phyloP scores from a whole-genome alignment of 2,797 vertebrate genomes.

The Loriculus beryllinus region DNA sequence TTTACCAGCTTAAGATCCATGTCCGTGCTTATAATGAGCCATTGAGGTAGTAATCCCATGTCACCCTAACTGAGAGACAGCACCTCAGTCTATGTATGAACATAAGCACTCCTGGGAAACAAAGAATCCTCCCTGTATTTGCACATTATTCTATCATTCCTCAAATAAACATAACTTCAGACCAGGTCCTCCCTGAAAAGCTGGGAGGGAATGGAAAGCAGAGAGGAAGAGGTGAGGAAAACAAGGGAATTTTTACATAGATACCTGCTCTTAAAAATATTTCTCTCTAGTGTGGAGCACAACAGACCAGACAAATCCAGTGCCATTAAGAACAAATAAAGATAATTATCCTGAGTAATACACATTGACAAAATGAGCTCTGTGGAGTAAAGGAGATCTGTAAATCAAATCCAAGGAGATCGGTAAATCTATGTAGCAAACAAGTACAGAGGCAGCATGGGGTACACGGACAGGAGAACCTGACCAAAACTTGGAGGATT shows the following conservation, averaged over 20 bases:
- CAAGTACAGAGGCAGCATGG: background rate
- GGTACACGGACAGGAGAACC: rapidly evolving
- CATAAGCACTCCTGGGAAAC: background rate
- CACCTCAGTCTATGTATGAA: background rate
- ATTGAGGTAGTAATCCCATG: background rate
- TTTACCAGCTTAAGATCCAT: background rate
- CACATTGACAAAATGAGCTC: background rate
- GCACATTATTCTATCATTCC: background rate
- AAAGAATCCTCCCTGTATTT: background rate
- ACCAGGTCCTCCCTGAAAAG: background rate
- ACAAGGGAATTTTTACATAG: background rate
- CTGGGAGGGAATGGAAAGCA: background rate
- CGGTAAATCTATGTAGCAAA: background rate
- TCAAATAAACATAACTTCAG: background rate
- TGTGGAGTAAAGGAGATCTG: background rate
- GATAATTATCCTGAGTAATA: background rate
- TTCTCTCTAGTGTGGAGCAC: background rate
- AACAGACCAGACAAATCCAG: background rate
- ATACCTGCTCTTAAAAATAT: background rate
- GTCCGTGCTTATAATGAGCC: background rate
- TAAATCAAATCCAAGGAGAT: background rate
- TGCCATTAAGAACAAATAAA: background rate
- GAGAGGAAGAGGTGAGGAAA: background rate
- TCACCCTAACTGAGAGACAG: too few species aligned
- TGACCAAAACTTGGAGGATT: background rate